phyloP scores from a whole-genome alignment of 2,113 vertebrate species.

The Neodon shergylaensis region DNA sequence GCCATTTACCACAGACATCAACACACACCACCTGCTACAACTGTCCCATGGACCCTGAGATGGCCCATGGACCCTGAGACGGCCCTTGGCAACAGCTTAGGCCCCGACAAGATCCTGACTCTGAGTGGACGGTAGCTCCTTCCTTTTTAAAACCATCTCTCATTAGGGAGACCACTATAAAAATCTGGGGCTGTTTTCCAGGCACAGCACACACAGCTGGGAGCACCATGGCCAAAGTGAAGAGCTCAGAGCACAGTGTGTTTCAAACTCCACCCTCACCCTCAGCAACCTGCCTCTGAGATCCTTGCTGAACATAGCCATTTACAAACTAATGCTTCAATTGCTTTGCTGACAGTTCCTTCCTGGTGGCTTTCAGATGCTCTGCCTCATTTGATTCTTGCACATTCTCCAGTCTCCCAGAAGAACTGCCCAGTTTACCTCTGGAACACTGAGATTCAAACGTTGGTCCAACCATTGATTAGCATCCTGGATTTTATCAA shows the following conservation, averaged over 20 bases:
- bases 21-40: too few relatives aligned
- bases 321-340: neutral
- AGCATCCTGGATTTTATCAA: neutral
- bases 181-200: neutral
- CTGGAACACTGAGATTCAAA: neutral
- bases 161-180: neutral
- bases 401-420: neutral
- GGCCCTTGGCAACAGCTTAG: too few relatives aligned
- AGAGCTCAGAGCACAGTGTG: neutral
- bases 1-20: too few relatives aligned
- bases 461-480: neutral
- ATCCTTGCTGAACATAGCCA: neutral
- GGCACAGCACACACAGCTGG: neutral
- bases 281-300: neutral
- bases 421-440: neutral
- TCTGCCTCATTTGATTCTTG: neutral
- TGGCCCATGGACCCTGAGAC: too few relatives aligned
- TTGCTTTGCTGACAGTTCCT: neutral
- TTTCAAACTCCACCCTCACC: neutral
- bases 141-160: neutral
- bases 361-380: neutral
- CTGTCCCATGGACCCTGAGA: too few relatives aligned
- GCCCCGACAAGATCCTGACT: too few relatives aligned
- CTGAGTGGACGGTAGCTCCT: too few relatives aligned
- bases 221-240: neutral